phyloP scores from a whole-genome alignment of 2,888 invertebrate genomes.

The Habroteleia sp. region DNA sequence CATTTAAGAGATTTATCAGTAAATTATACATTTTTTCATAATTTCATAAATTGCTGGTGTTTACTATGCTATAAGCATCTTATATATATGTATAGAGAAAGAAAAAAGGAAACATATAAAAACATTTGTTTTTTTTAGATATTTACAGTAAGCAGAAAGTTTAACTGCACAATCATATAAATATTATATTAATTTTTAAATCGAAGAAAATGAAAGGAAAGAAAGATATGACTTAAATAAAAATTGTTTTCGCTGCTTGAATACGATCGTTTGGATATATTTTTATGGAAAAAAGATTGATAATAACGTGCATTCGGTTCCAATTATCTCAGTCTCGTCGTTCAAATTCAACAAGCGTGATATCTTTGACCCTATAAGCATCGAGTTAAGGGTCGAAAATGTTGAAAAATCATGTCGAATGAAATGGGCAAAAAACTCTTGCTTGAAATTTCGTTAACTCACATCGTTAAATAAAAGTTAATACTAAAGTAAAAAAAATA shows the following conservation, averaged over 20 bases:
- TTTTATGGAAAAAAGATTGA: constrained; percentile 20
- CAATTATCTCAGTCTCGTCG: constrained; percentile 39
- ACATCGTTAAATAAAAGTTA: neutral
- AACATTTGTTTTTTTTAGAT: no score
- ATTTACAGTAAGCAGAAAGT: no score
- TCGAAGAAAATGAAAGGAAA: neutral
- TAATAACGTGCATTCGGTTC: constrained; percentile 32
- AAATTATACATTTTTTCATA: no score
- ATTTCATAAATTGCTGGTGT: no score
- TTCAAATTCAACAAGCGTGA: constrained; percentile 48
- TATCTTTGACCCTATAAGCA: constrained; percentile 39
- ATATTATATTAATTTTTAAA: neutral
- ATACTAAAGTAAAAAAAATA: no score
- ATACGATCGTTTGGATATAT: constrained; percentile 13
- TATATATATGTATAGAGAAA: no score
- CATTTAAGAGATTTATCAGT: no score
- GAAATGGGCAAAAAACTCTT: constrained; percentile 8
- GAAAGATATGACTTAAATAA: constrained; percentile 10
- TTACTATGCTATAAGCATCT: no score
- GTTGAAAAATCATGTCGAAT: constrained; percentile 36
- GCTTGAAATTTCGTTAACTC: neutral
- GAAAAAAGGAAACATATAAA: no score
- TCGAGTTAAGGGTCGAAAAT: constrained; percentile 39
- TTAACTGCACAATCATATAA: no score
- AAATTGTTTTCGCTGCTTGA: constrained; percentile 10